Evolutionary conservation across 2,113 vertebrate genomes (phyloP).

Genomic region (Pangasianodon gigas): DNA sequence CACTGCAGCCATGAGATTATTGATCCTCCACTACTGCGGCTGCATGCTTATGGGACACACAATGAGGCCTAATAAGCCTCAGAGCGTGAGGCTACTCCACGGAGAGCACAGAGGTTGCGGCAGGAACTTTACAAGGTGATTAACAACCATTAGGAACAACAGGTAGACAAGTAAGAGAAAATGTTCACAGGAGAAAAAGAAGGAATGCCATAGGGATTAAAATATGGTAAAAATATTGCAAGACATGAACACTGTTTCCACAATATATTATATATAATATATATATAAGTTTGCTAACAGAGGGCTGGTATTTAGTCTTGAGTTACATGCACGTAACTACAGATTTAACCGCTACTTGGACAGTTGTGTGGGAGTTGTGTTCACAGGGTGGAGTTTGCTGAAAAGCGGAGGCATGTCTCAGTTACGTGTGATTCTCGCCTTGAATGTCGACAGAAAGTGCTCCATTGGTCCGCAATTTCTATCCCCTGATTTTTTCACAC

Average conservation of each 20-base stretch:
- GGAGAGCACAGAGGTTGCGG: not conserved
- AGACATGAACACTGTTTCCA: no score
- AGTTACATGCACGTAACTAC: not conserved
- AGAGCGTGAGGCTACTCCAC: not conserved
- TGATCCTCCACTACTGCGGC: not conserved
- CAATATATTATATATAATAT: not conserved
- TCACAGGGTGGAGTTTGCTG: not conserved
- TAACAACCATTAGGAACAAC: not conserved
- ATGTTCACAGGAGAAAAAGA: not conserved
- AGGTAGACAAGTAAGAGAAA: not conserved
- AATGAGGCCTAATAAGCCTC: conserved; percentile 15
- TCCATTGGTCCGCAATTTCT: not conserved
- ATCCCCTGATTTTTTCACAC: not conserved
- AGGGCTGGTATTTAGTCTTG: not conserved
- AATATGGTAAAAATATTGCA: not conserved
- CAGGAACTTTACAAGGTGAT: not conserved
- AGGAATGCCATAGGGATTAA: not conserved
- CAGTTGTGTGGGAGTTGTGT: not conserved
- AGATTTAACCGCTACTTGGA: not conserved
- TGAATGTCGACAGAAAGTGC: not conserved
- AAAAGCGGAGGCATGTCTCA: not conserved
- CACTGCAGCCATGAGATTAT: conserved; percentile 6
- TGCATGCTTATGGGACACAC: not conserved
- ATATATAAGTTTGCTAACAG: not conserved
- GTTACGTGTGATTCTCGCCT: not conserved